Base-by-base conservation (phyloP, 1,140 invertebrate species). In the Drosophila trapezifrons region DNA sequence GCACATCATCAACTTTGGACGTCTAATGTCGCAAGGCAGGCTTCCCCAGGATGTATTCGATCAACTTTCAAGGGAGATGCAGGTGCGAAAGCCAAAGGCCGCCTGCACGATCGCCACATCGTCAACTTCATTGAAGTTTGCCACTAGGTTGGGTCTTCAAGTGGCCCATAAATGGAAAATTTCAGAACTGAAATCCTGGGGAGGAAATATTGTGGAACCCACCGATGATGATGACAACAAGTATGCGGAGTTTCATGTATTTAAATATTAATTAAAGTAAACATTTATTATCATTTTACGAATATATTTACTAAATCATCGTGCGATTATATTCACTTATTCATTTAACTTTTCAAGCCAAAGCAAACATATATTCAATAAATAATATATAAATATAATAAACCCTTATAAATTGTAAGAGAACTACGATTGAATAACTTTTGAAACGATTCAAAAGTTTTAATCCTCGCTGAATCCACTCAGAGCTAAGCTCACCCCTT, bases 1-100 rank as follows among this genome's bases (percentile, higher is more conserved):
- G 22, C 80, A 90, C 59, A 69, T 95, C 0, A 82, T 95, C 25
- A 92, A 94, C 51, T 60, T 95, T 15, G 93, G 91, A 0, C 93
- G 77, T 17, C 80, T 91, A 52, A 73, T 95, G 37, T 93, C 91
- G 60, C 38, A 91, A 6, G 93, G 93, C 0, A 46, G 35, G 15
- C 29, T 64, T 15, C 6, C 40, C 1, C 10, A 15, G 15, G 51
- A 54, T 1, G 13, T 45, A 13, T 13, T 38, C 3, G 12, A 4
- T 15, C 49, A 27, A 29, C 17, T 55, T 1, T 25, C 51, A 25
- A 29, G 22, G 1, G 38, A 35, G 20, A 29, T 52, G 10, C 57
- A 38, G 25, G 3, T 20, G 8, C 2, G 27, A 35, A 43, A n/a
- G 22, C 56, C 56, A 4, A 17, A 58, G 27, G 17, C 8, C 3